Base-by-base conservation (phyloP, 2,888 invertebrate genomes). In the Lasioglossum morio region DNA sequence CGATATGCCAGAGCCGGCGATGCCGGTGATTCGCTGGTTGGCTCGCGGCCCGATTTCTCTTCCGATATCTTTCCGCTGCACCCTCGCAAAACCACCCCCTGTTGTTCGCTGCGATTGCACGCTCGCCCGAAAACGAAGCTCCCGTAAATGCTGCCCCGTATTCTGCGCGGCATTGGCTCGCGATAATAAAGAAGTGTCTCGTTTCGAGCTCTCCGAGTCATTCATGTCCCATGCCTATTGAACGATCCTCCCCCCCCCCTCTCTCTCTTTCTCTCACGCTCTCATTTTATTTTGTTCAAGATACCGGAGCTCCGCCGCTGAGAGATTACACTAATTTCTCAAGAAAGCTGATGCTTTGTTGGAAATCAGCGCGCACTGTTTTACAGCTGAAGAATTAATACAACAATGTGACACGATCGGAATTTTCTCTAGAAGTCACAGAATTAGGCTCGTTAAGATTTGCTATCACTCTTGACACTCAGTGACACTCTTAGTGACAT, bases 31-130 rank as follows among this genome's bases (percentile, higher is more conserved):
- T 88, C 85, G 87, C 72, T 78, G 80, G 77, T 81, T 89, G 89
- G 89, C 89, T 88, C 84, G 63, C 84, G 79, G 92, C 91, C 91
- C 91, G 92, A 89, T 86, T 90, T 82, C 77, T 81, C 76, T 82
- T 83, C 82, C 91, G 91, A 89, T 89, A 87, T 88, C 77, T 77
- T 85, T 74, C 77, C 72, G 75, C 66, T 76, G 72, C 86, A 81
- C 76, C 86, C 85, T 79, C 74, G 63, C n/a, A 46, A 76, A 84
- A 79, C 78, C 74, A 53, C 60, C 82, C 78, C 72, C 69, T n/a
- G 77, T 76, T 82, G 72, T 37, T 72, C 82, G 77, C 43, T 23
- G 57, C 74, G 16, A 79, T 72, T 72, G 72, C 72, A 72, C 72
- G 72, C 46, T 48, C 72, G 30, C 72, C 30, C 72, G 72, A 72